phyloP scores from a whole-genome alignment of 2,888 invertebrate species.

The Ptilodon capucinus region DNA sequence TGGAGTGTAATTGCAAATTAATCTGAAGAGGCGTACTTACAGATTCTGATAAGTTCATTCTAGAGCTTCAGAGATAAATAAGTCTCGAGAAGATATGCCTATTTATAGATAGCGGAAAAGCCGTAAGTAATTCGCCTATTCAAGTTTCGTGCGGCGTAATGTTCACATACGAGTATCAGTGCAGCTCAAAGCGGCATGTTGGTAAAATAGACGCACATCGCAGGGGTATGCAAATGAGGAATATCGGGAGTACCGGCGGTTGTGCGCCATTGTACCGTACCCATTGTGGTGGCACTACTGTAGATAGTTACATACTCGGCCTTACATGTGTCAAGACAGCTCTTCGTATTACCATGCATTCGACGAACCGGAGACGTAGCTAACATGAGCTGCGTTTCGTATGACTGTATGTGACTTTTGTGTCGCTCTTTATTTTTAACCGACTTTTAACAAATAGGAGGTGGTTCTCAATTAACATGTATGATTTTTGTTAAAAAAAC shows the following conservation, averaged over 20 bases:
- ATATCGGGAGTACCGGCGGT: constrained; percentile 64
- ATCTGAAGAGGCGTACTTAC: background rate
- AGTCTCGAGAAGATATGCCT: constrained; percentile 10
- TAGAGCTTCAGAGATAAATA: constrained; percentile 7
- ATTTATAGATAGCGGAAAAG: constrained; percentile 17
- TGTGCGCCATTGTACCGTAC: constrained; percentile 56
- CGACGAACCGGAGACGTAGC: background rate
- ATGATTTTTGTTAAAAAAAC: too few species aligned
- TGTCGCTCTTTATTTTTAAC: too few species aligned
- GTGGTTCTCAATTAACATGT: too few species aligned
- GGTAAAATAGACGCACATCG: constrained; percentile 42
- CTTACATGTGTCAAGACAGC: constrained; percentile 4
- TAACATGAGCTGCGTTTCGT: too few species aligned
- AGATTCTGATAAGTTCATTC: background rate
- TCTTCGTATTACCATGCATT: background rate
- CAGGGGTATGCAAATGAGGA: constrained; percentile 73
- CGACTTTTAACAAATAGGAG: too few species aligned
- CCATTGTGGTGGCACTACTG: constrained; percentile 41
- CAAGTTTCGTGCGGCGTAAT: constrained; percentile 17
- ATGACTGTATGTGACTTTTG: too few species aligned
- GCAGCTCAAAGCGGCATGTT: constrained; percentile 50
- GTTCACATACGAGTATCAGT: constrained; percentile 25
- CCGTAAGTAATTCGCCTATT: constrained; percentile 11
- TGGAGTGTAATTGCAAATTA: background rate
- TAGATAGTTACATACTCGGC: constrained; percentile 17